These are phyloP conservation scores for Nipponacmea schrenckii DNA, from an alignment of 2,888 invertebrate species.

Conservation along the genomic window DNA sequence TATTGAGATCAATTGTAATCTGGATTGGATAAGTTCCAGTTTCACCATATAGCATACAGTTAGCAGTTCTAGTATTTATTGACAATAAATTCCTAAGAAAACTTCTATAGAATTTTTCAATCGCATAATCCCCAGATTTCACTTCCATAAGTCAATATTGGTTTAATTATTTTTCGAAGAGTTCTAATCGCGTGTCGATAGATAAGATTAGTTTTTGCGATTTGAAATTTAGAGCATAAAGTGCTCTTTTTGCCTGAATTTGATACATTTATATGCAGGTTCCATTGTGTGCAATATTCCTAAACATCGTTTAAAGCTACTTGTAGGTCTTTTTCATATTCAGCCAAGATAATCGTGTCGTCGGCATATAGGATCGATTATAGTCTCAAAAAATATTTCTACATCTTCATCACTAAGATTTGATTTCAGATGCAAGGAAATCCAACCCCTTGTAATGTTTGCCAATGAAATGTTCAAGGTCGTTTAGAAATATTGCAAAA, in stretches of 20 bases:
- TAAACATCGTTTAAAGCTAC: conserved; percentile 14
- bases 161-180: conserved; percentile 9
- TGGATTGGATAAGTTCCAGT: no score
- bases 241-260: conserved; percentile 22
- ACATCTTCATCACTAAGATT: not conserved
- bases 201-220: conserved; percentile 6
- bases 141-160: conserved; percentile 11
- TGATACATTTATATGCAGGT: conserved; percentile 20
- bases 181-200: conserved; percentile 11
- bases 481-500: no score
- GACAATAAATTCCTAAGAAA: no score
- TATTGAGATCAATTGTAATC: no score
- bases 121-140: no score
- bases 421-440: no score
- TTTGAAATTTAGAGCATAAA: not conserved
- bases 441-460: no score
- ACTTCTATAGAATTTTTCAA: no score
- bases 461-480: not conserved
- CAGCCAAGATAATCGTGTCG: conserved; percentile 23
- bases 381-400: no score
- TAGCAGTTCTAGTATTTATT: no score
- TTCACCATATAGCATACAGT: no score
- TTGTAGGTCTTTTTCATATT: conserved; percentile 17
- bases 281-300: conserved; percentile 17
- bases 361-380: conserved; percentile 26